These are phyloP conservation scores for Panthera uncia DNA, from an alignment of 2,113 vertebrate genomes.

Conservation along the genomic window DNA sequence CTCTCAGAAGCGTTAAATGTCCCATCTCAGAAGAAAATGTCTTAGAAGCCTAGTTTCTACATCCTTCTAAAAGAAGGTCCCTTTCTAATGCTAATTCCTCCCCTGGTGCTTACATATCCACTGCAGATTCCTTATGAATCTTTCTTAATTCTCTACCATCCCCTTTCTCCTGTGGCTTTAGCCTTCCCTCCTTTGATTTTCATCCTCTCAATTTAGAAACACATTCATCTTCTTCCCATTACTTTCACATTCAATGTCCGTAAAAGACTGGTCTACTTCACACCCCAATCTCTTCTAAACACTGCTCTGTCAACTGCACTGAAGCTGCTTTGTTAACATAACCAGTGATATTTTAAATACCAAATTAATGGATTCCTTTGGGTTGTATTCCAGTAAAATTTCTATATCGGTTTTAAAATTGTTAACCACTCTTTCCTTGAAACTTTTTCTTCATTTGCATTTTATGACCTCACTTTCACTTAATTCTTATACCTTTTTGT, in stretches of 20 bases:
- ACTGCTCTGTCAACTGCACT: background rate
- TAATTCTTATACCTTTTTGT: slow-evolving; percentile 6
- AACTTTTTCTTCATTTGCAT: background rate
- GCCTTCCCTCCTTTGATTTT: background rate
- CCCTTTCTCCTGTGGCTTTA: background rate
- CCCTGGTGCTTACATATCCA: background rate
- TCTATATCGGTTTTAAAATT: background rate
- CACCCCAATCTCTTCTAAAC: background rate
- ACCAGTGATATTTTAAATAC: background rate
- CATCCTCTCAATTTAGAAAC: background rate
- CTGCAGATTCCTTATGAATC: background rate
- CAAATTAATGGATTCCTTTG: background rate
- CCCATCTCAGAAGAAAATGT: background rate
- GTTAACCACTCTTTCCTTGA: background rate
- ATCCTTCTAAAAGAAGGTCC: background rate
- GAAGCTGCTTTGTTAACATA: background rate
- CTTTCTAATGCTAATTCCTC: background rate
- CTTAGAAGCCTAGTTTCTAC: background rate
- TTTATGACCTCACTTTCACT: background rate
- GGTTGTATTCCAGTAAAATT: slow-evolving; percentile 3
- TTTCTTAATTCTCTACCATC: background rate
- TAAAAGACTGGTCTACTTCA: background rate
- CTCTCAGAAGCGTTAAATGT: background rate
- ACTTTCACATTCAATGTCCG: background rate
- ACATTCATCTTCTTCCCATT: background rate